These are phyloP conservation scores for Aleiodes alternator DNA, from an alignment of 2,888 invertebrate genomes.

Conservation along the genomic window DNA sequence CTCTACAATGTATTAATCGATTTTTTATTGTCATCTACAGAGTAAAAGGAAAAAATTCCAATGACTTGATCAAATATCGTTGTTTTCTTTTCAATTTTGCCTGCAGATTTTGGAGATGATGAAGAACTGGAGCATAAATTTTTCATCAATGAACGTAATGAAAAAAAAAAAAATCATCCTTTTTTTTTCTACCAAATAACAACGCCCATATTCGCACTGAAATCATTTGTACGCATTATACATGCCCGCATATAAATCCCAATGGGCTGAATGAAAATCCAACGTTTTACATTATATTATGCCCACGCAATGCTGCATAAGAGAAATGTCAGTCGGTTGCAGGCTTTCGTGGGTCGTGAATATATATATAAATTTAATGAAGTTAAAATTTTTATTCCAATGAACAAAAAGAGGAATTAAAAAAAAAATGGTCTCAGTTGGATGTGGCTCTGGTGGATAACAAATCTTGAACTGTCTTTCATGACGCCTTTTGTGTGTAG, in stretches of 20 bases:
- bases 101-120: too few species aligned
- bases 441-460: not conserved
- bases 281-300: slow-evolving; percentile 15
- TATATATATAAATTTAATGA: not conserved
- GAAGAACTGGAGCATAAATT: too few species aligned
- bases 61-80: too few species aligned
- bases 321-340: not conserved
- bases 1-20: slow-evolving; percentile 9
- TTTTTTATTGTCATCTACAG: not conserved
- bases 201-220: not conserved
- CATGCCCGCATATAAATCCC: not conserved
- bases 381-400: not conserved
- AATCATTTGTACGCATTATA: not conserved
- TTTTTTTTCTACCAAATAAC: too few species aligned
- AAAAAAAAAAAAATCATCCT: not conserved
- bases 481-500: slow-evolving; percentile 5
- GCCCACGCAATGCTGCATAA: slow-evolving; percentile 13
- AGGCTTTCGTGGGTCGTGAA: slow-evolving; percentile 13
- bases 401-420: not conserved
- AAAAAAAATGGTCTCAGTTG: not conserved
- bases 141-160: not conserved
- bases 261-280: slow-evolving; percentile 6
- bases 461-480: slow-evolving; percentile 5
- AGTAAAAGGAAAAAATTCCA: not conserved
- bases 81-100: too few species aligned